Conservation (phyloP, 2,113 vertebrate genomes). For the Melanostigma gelatinosum region DNA sequence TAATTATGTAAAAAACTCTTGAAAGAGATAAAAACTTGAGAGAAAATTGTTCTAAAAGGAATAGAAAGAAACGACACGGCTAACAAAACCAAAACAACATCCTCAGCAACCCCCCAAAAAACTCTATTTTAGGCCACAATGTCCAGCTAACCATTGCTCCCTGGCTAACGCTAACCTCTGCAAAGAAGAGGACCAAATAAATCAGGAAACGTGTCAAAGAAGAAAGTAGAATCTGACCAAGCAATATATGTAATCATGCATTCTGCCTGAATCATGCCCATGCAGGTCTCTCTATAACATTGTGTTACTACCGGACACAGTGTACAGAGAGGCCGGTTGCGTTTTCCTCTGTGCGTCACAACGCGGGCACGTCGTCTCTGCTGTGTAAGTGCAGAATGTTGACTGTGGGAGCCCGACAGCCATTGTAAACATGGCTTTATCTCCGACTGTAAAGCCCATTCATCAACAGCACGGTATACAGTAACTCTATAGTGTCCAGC, state of each 20-base stretch:
- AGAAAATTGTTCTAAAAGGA: neutral
- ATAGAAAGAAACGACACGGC: neutral
- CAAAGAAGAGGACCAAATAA: neutral
- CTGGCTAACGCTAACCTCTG: neutral
- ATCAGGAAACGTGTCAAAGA: neutral
- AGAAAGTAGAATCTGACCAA: neutral
- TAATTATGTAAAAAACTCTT: neutral
- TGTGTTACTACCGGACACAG: neutral
- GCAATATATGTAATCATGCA: neutral
- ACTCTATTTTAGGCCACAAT: neutral
- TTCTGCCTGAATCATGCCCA: neutral
- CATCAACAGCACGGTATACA: slow-evolving; percentile 44
- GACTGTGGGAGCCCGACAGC: slow-evolving; percentile 27
- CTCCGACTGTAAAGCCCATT: slow-evolving; percentile 36
- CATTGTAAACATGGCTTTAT: slow-evolving; percentile 60
- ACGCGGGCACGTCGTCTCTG: neutral
- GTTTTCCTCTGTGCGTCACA: neutral
- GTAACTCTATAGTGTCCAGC: slow-evolving; percentile 54
- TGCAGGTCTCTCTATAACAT: neutral
- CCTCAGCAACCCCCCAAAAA: neutral
- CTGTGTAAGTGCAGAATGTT: slow-evolving; percentile 23
- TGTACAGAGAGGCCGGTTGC: neutral
- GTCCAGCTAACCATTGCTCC: neutral
- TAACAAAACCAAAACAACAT: neutral
- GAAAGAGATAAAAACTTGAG: neutral